Evolutionary conservation across 2,113 vertebrate genomes (phyloP).

Genomic region (Passer montanus): DNA sequence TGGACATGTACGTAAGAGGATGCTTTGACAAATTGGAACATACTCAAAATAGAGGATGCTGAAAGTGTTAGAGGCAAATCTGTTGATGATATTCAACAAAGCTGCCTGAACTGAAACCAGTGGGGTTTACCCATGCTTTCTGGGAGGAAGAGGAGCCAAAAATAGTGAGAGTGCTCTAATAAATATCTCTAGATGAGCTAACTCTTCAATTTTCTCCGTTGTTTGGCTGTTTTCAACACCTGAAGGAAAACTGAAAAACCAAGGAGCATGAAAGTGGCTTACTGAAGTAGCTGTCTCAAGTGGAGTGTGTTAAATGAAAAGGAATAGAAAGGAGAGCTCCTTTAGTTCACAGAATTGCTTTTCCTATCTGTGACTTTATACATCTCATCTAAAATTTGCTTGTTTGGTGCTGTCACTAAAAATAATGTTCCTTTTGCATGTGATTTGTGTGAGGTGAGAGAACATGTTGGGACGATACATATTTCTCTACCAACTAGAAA

Average conservation of each 20-base stretch:
- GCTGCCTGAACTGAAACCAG: not conserved
- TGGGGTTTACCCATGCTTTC: not conserved
- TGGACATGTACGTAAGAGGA: not conserved
- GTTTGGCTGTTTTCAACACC: not conserved
- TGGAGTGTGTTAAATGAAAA: not conserved
- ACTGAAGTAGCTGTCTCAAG: not conserved
- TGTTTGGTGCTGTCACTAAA: not conserved
- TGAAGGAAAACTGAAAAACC: not conserved
- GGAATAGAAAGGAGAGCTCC: not conserved
- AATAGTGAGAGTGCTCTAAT: not conserved
- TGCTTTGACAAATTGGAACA: not conserved
- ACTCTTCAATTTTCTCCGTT: not conserved
- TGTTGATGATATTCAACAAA: not conserved
- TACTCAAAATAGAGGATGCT: not conserved
- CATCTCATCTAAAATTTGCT: not conserved
- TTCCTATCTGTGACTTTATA: not conserved
- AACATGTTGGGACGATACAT: not conserved
- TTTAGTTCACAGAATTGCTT: not conserved
- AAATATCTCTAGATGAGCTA: not conserved
- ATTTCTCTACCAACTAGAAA: not conserved
- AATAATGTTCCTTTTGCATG: not conserved
- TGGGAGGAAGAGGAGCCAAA: constrained; percentile 1
- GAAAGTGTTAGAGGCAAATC: constrained; percentile 7
- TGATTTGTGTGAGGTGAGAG: not conserved
- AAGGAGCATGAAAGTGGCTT: not conserved